A percentile compares a stretch with the other conserved stretches of the same genome.
phyloP scores from a whole-genome alignment of 2,113 vertebrate genomes.

The Stictonetta naevosa region DNA sequence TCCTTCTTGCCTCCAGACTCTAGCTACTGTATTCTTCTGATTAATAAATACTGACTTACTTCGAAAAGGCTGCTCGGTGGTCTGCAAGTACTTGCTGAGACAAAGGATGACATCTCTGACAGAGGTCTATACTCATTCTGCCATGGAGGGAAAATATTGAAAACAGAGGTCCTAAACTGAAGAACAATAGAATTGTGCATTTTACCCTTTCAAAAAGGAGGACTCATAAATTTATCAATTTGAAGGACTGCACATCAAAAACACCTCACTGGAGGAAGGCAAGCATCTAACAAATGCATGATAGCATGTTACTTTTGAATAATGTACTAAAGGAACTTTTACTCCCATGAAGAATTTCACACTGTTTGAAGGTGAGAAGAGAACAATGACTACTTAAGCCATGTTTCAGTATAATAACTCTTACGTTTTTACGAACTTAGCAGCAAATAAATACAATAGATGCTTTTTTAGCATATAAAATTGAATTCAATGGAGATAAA shows the following conservation, averaged over 20 bases:
- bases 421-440: not conserved
- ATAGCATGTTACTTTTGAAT: not conserved
- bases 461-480: not conserved
- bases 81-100: conserved; percentile 17
- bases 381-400: not conserved
- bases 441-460: not conserved
- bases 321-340: not conserved
- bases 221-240: not conserved
- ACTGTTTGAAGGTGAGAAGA: not conserved
- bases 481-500: not conserved
- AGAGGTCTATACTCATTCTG: conserved; percentile 5
- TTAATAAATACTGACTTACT: conserved; percentile 41
- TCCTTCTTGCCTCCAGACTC: not conserved
- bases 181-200: not conserved
- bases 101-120: conserved; percentile 14
- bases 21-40: conserved; percentile 30
- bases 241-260: conserved; percentile 9
- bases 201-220: conserved; percentile 1
- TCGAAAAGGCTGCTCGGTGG: not conserved
- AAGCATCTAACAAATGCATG: not conserved
- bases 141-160: not conserved
- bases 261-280: not conserved
- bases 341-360: not conserved
- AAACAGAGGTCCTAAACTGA: not conserved
- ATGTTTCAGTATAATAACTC: not conserved